phyloP scores from a whole-genome alignment of 1,140 invertebrate genomes.

The Drosophila parabipectinata region DNA sequence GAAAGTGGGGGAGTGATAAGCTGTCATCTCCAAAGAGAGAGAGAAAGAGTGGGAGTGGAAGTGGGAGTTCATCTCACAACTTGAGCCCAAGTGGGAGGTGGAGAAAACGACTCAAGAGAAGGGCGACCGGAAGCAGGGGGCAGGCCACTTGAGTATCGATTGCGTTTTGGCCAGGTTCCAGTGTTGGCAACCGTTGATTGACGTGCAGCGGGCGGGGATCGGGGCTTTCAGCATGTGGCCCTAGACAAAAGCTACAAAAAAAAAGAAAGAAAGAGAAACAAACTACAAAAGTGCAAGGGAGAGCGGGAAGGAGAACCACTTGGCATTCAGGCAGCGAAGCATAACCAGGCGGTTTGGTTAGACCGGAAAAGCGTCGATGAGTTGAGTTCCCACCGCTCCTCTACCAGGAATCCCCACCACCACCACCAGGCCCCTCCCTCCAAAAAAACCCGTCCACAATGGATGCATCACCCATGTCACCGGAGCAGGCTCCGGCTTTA shows the following conservation, averaged over 20 bases:
- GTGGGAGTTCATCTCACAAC: not conserved
- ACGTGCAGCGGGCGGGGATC: slow-evolving; percentile 21
- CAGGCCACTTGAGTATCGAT: slow-evolving; percentile 42
- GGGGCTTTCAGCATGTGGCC: slow-evolving; percentile 60
- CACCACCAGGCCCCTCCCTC: not conserved
- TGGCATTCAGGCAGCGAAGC: slow-evolving; percentile 65
- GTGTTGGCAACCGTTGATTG: slow-evolving; percentile 19
- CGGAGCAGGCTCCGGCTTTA: slow-evolving; percentile 35
- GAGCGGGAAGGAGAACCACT: slow-evolving; percentile 50
- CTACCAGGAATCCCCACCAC: not conserved
- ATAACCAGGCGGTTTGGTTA: slow-evolving; percentile 44
- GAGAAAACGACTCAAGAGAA: slow-evolving; percentile 1
- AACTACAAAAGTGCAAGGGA: slow-evolving; percentile 18
- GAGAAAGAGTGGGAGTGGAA: not conserved
- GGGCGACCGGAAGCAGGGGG: not conserved
- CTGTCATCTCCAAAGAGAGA: not conserved
- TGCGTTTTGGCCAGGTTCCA: slow-evolving; percentile 22
- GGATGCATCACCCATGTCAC: slow-evolving; percentile 55
- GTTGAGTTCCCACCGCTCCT: slow-evolving; percentile 39
- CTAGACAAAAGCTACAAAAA: slow-evolving; percentile 38
- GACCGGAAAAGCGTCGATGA: slow-evolving; percentile 73
- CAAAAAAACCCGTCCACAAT: slow-evolving; percentile 27
- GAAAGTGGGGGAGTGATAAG: not conserved
- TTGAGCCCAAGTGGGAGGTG: not conserved
- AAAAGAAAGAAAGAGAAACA: not conserved